Percentiles rank a stretch among this genome's conserved stretches.
These are phyloP conservation scores for Papilio gigon DNA, from an alignment of 2,888 invertebrate species.

Conservation along the genomic window DNA sequence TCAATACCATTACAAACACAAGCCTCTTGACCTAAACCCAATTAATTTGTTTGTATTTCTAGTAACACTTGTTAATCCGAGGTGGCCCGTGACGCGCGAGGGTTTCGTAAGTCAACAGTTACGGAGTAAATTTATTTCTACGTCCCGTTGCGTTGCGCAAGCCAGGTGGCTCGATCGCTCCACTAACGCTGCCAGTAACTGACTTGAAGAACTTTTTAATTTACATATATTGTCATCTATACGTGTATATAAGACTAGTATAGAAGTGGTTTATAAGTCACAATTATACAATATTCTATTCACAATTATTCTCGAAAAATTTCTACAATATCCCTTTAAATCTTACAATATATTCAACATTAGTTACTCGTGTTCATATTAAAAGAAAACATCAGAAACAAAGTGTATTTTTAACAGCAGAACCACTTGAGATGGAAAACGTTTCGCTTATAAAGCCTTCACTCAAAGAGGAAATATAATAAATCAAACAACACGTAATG, in stretches of 20 bases:
- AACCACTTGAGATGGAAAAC: slow-evolving; percentile 11
- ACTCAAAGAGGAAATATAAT: slow-evolving; percentile 7
- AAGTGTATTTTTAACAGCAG: slow-evolving; percentile 16
- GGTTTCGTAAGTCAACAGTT: slow-evolving; percentile 58
- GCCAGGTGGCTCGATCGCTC: slow-evolving; percentile 42
- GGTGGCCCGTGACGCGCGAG: slow-evolving; percentile 57
- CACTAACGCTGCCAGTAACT: slow-evolving; percentile 10
- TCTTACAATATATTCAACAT: slow-evolving; percentile 8
- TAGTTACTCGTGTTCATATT: not conserved
- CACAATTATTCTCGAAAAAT: not conserved
- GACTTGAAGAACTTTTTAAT: slow-evolving; percentile 4
- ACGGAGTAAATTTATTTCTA: slow-evolving; percentile 69
- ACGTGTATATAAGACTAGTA: not conserved
- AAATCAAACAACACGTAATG: slow-evolving; percentile 22
- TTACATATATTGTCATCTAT: not conserved
- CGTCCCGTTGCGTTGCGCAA: slow-evolving; percentile 73
- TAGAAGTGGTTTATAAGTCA: not conserved
- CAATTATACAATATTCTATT: not conserved
- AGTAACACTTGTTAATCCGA: slow-evolving; percentile 64
- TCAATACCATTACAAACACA: not conserved
- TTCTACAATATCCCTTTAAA: not conserved
- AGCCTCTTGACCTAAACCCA: slow-evolving; percentile 40
- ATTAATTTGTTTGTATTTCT: slow-evolving; percentile 52
- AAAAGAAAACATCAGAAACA: slow-evolving; percentile 17
- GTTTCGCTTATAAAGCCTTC: slow-evolving; percentile 21